Conservation (phyloP, 2,113 vertebrate genomes). For the Thalassoma bifasciatum region DNA sequence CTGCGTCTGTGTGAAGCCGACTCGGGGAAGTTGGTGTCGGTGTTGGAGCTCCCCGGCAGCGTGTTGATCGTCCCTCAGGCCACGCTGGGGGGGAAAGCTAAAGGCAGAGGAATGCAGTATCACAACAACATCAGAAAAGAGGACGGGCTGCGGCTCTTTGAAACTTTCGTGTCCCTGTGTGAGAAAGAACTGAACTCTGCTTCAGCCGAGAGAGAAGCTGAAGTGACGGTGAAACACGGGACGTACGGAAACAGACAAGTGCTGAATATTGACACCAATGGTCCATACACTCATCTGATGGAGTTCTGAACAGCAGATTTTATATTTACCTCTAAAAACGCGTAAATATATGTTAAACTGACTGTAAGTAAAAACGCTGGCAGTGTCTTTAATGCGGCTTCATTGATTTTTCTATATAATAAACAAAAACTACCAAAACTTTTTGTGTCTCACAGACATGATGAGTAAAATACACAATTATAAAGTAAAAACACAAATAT, state of each 20-base stretch:
- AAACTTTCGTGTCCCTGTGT: slow-evolving; percentile 86
- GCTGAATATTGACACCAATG: slow-evolving; percentile 92
- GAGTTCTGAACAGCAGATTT: slow-evolving; percentile 85
- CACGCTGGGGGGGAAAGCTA: slow-evolving; percentile 90
- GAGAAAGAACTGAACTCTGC: slow-evolving; percentile 82
- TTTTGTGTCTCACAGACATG: no score
- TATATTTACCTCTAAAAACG: background rate
- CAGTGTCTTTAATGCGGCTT: no score
- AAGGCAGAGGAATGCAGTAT: slow-evolving; percentile 93
- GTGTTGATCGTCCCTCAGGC: slow-evolving; percentile 94
- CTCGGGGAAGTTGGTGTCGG: slow-evolving; percentile 86
- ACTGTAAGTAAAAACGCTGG: no score
- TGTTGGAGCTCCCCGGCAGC: slow-evolving; percentile 89
- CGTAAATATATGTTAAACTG: no score
- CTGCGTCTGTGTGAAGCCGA: slow-evolving; percentile 90
- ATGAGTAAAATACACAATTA: no score
- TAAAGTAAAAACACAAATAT: no score
- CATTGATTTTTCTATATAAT: no score
- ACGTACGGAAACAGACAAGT: slow-evolving; percentile 95
- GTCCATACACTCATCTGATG: slow-evolving; percentile 93
- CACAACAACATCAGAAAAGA: slow-evolving; percentile 92
- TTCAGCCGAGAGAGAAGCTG: slow-evolving; percentile 37
- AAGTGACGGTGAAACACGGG: slow-evolving; percentile 84
- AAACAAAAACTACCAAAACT: no score
- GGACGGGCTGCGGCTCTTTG: slow-evolving; percentile 89